These are phyloP conservation scores for Lithobates pipiens DNA, from an alignment of 2,797 vertebrate genomes.

Conservation along the genomic window DNA sequence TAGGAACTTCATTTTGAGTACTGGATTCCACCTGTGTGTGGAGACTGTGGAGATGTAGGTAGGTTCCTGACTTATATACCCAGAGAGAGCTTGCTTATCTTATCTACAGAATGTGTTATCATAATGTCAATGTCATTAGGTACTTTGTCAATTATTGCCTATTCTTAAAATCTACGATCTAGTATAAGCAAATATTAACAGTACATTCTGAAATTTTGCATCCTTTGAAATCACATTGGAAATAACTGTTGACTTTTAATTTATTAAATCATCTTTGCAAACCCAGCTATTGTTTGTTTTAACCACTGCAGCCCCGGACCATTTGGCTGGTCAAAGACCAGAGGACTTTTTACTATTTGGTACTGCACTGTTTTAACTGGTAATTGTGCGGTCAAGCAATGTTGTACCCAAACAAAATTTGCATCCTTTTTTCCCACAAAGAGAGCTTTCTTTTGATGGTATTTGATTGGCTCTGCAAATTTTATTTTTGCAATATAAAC, in stretches of 20 bases:
- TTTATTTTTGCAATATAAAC: too few species aligned
- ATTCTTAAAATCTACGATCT: background rate
- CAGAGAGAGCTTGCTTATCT: background rate
- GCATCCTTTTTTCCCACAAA: too few species aligned
- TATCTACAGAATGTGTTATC: constrained; percentile 21
- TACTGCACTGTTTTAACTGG: too few species aligned
- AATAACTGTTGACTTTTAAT: too few species aligned
- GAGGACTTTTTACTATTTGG: too few species aligned
- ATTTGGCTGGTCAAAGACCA: too few species aligned
- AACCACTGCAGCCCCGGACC: too few species aligned
- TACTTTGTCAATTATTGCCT: constrained; percentile 13
- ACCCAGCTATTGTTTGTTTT: background rate
- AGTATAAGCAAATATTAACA: background rate
- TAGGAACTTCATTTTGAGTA: constrained; percentile 66
- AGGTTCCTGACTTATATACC: constrained; percentile 36
- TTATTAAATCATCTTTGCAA: background rate
- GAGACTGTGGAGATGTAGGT: background rate
- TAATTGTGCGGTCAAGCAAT: too few species aligned
- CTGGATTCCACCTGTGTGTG: background rate
- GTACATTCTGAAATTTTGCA: background rate
- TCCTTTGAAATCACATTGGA: too few species aligned
- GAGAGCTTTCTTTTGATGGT: too few species aligned
- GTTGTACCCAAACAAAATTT: too few species aligned
- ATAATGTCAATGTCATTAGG: constrained; percentile 43
- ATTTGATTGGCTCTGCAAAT: too few species aligned